A percentile compares a stretch with the other conserved stretches of the same genome.
Evolutionary conservation across 2,113 vertebrate genomes (phyloP).

Genomic region (Trichechus manatus): DNA sequence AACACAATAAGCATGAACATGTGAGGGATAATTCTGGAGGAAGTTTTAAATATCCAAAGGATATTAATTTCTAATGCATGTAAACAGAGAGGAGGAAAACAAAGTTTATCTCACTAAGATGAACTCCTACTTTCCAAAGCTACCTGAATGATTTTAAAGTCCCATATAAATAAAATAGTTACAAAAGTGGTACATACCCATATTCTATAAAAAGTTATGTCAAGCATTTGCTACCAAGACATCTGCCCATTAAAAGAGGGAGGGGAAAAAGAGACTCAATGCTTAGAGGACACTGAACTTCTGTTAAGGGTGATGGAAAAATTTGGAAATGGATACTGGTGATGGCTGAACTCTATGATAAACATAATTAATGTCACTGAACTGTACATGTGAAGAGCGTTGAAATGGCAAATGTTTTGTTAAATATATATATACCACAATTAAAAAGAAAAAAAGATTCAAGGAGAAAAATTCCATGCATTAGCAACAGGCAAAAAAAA

Average conservation of each 20-base stretch:
- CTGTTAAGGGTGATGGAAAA: not conserved
- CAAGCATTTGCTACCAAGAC: too few species aligned
- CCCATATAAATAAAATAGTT: rapidly evolving
- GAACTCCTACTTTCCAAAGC: not conserved
- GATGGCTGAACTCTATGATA: not conserved
- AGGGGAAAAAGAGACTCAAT: not conserved
- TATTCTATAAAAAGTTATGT: not conserved
- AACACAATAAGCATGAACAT: not conserved
- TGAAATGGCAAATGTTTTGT: not conserved
- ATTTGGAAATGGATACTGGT: not conserved
- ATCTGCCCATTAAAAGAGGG: not conserved
- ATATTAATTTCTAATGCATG: not conserved
- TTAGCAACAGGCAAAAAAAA: not conserved
- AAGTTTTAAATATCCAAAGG: not conserved
- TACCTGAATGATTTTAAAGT: not conserved
- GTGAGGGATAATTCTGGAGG: not conserved
- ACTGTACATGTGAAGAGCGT: not conserved
- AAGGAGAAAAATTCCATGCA: not conserved
- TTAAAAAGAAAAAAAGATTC: not conserved
- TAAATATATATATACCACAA: not conserved
- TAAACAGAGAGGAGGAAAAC: not conserved
- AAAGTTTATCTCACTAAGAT: not conserved
- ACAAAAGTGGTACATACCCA: not conserved
- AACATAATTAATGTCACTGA: not conserved
- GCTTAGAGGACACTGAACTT: not conserved